Evolutionary conservation across 2,888 invertebrate species (phyloP), one percentile per base, ranked within the genome.

Genomic region (Anoplius nigerrimus): DNA sequence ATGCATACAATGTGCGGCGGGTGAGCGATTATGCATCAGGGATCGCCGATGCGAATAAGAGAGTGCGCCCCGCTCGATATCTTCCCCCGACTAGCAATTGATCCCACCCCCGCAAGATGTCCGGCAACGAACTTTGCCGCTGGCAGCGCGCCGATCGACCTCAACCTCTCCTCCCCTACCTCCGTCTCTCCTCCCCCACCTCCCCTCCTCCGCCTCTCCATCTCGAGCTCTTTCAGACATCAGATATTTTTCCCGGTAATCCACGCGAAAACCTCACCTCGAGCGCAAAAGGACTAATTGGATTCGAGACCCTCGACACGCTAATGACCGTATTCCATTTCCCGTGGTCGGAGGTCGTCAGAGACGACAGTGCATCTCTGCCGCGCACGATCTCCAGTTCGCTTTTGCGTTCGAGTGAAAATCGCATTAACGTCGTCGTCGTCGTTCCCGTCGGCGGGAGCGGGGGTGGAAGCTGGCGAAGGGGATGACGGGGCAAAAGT

Each of bases 291-390:
- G 66, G 72, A 78, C 79, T 78, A 79, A 78, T 78, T 78, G 70
- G 79, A 78, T 79, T 78, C 71, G 48, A 4, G 48, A 18, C 48
- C 16, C 48, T 16, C 48, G 48, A 62, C 69, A 69, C 71, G 76
- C 71, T 78, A 78, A 78, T 79, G 78, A 79, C 77, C 78, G 77
- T 79, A 79, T 78, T 78, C 74, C 79, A 79, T 76, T 34, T 79
- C 79, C 77, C 73, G 76, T 57, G 79, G 76, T 72, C 75, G 72
- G 72, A 69, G 62, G 69, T 64, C 46, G 62, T 63, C 75, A 63
- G 59, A 48, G 48, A 18, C 45, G 74, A 46, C 53, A 57, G 68
- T 70, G 76, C 76, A 72, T 79, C 79, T n/a, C 74, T 70, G 69
- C 71, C 48, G 48, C 70, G 72, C 72, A 70, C 76, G 68, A 78